Percentiles rank a stretch among this genome's conserved stretches.
Evolutionary conservation across 2,797 vertebrate species (phyloP).

Genomic region (Pseudochromis fuscus): DNA sequence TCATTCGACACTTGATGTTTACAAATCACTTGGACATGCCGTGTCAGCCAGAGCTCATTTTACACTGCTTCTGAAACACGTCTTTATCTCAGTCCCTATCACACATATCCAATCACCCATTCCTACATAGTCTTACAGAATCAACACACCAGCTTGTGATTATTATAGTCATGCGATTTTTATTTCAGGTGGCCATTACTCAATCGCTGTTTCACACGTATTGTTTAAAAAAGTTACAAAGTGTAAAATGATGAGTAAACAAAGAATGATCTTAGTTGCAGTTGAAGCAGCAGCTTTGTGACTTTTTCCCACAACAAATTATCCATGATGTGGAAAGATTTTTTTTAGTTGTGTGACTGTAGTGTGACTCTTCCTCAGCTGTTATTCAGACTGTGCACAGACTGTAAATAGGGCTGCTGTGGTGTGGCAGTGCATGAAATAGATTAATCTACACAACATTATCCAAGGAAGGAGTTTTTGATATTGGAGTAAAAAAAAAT

Average conservation of each 20-base stretch:
- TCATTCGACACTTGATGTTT: slow-evolving; percentile 24
- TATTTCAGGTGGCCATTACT: no score
- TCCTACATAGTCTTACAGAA: background rate
- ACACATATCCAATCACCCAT: background rate
- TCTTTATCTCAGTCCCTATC: background rate
- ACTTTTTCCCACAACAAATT: background rate
- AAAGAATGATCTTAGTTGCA: background rate
- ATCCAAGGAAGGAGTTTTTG: background rate
- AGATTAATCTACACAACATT: background rate
- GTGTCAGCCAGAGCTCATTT: slow-evolving; percentile 4
- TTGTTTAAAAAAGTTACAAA: background rate
- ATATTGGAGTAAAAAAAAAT: background rate
- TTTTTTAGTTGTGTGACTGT: slow-evolving; percentile 16
- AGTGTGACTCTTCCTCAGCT: slow-evolving; percentile 39
- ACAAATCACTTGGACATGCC: slow-evolving; percentile 10
- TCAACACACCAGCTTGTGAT: background rate
- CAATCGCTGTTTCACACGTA: background rate
- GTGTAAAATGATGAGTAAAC: background rate
- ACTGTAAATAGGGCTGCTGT: background rate
- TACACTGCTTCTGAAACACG: slow-evolving; percentile 3
- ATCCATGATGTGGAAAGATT: background rate
- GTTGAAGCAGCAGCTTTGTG: background rate
- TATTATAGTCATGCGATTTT: no score
- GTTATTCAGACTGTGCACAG: background rate
- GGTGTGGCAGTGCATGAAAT: slow-evolving; percentile 1